Conservation (phyloP, 1,140 invertebrate genomes). For the Drosophila bocki region DNA sequence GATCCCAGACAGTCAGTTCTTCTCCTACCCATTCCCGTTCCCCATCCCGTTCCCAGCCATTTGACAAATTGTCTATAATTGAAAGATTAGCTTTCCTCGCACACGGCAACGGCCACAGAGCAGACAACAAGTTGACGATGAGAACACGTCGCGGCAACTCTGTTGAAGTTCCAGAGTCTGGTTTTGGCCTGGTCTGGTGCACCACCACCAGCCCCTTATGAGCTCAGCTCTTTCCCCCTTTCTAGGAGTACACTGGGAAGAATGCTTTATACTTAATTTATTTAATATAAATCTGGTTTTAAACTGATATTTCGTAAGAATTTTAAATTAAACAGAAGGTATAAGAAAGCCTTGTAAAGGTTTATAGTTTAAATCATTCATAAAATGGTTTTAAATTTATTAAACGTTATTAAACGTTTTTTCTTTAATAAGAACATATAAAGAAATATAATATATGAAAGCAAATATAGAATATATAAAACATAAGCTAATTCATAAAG, state of each 20-base stretch:
- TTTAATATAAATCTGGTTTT: not conserved
- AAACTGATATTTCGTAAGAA: rapidly evolving
- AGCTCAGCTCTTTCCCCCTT: constrained; percentile 4
- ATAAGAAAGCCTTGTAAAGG: not conserved
- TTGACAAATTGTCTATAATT: constrained; percentile 85
- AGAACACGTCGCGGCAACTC: constrained; percentile 66
- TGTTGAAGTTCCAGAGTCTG: constrained; percentile 45
- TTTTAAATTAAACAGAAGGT: no score
- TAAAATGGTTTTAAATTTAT: not conserved
- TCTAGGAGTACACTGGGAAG: constrained; percentile 18
- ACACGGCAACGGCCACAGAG: constrained; percentile 46
- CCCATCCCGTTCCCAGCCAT: constrained; percentile 57
- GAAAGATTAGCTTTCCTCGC: constrained; percentile 85
- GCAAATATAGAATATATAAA: not conserved
- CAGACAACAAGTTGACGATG: constrained; percentile 70
- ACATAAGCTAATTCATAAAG: not conserved
- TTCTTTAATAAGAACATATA: not conserved
- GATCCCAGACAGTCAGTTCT: constrained; percentile 55
- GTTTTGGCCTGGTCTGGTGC: constrained; percentile 48
- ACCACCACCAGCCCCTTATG: constrained; percentile 16
- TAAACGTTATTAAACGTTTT: no score
- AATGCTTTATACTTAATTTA: not conserved
- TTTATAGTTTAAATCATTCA: not conserved
- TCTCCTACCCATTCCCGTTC: not conserved
- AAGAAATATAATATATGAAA: not conserved